Evolutionary conservation across 1,140 invertebrate genomes (phyloP), one percentile per base, ranked within the genome.

Genomic region (Musca vetustissima): DNA sequence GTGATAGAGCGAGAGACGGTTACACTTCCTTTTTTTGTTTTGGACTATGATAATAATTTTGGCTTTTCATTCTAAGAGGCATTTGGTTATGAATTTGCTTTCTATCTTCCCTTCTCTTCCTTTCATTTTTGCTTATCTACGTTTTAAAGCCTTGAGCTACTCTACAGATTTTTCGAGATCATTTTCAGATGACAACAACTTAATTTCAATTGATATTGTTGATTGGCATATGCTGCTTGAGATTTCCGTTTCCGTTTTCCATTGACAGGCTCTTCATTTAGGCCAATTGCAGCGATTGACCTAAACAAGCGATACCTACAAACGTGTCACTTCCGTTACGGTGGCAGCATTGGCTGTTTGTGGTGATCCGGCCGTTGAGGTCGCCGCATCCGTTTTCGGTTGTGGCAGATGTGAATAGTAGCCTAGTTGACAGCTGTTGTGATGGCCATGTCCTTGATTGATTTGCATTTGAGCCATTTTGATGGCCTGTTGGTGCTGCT

Each of bases 401-500:
- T 75, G 72, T 22, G 79, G 78, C 71, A 82, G 73, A 70, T 82
- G 77, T 6, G 80, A 82, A 47, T 82, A 82, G 67, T 82, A 82
- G 13, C 70, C 69, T 74, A 81, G 74, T 71, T 80, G 79, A 68
- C 79, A 81, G 50, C 73, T 75, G 57, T 79, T 81, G 52, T 81
- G 79, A 73, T 81, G 79, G 13, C 36, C 36, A 52, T 76, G 76
- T 19, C 71, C 75, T 24, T 81, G 77, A 24, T 73, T 80, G 2
- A 80, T 52, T 48, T 81, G 79, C 67, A 76, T 76, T 70, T 81
- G 79, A 1, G 77, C 79, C 7, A 74, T 73, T 72, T 80, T 80
- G 0, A 79, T 48, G 0, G 79, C 77, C 32, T 69, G 68, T n/a
- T 66, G 71, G 24, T 69, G 69, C 32, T 67, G 68, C 21, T 70